These are phyloP conservation scores for Heteractis magnifica DNA, from an alignment of 92 coral and sea anemone genomes.

Conservation along the genomic window DNA sequence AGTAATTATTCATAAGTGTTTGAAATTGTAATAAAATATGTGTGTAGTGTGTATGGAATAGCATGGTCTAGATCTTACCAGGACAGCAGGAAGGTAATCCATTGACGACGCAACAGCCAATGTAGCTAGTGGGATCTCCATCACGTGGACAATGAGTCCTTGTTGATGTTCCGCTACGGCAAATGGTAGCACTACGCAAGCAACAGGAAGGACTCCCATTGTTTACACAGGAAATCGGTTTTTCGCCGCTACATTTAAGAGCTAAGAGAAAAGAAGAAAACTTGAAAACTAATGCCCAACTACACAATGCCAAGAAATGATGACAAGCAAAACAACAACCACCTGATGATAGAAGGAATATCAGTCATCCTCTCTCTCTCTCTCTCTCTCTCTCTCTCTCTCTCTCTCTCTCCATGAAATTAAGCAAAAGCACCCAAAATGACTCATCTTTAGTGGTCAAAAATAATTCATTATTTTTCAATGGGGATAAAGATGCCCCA, in stretches of 20 bases:
- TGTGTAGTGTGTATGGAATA: too few relatives aligned
- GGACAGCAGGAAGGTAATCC: background rate
- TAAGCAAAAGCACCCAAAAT: too few relatives aligned
- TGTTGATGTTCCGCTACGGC: background rate
- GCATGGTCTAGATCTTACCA: background rate
- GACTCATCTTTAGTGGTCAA: too few relatives aligned
- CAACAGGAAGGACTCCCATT: background rate
- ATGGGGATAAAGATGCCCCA: too few relatives aligned
- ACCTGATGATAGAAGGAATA: too few relatives aligned
- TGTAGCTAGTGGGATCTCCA: background rate
- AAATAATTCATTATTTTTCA: too few relatives aligned
- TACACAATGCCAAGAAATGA: too few relatives aligned
- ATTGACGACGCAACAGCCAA: background rate
- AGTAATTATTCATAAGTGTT: too few relatives aligned
- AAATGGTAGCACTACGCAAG: background rate
- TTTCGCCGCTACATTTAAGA: background rate
- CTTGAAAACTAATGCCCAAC: too few relatives aligned
- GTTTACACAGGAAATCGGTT: background rate
- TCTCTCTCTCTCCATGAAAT: background rate
- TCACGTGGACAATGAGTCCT: slow-evolving; percentile 2
- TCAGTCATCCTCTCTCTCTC: background rate
- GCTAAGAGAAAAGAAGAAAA: background rate
- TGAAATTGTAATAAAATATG: too few relatives aligned
- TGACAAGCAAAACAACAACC: too few relatives aligned
- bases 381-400: background rate